Evolutionary conservation across 2,888 invertebrate species (phyloP).

Genomic region (Chelonus formosanus): DNA sequence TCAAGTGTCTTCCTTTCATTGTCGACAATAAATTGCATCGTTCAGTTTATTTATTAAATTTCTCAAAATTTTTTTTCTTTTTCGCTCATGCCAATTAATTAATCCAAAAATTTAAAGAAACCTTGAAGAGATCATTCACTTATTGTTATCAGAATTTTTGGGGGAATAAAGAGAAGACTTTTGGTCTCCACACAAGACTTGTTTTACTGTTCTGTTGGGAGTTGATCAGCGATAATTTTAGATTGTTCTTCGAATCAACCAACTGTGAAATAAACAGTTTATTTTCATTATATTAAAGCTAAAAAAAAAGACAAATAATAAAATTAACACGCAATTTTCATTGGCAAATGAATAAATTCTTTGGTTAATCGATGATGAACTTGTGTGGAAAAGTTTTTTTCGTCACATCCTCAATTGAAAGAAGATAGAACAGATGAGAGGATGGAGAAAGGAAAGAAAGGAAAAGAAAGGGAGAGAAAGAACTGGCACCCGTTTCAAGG

Average conservation of each 20-base stretch:
- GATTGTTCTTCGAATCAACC: conserved; percentile 18
- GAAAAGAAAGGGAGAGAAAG: conserved; percentile 30
- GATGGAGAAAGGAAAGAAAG: conserved; percentile 10
- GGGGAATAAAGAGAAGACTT: background rate
- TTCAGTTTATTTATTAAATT: background rate
- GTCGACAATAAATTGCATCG: background rate
- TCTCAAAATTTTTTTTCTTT: too few relatives aligned
- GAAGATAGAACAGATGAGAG: conserved; percentile 28
- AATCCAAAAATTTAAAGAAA: too few relatives aligned
- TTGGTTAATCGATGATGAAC: too few relatives aligned
- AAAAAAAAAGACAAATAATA: conserved; percentile 1
- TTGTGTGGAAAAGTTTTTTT: too few relatives aligned
- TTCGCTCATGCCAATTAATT: too few relatives aligned
- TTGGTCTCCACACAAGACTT: conserved; percentile 1
- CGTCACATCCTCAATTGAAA: conserved; percentile 13
- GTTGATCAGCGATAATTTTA: conserved; percentile 19
- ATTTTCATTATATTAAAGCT: conserved; percentile 4
- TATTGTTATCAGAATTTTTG: background rate
- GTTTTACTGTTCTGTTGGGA: background rate
- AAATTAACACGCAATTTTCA: too few relatives aligned
- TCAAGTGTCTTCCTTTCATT: too few relatives aligned
- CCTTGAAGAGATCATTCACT: background rate
- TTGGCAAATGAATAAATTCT: too few relatives aligned
- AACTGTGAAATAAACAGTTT: conserved; percentile 12
- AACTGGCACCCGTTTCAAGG: conserved; percentile 49